Base-by-base conservation (phyloP, 2,113 vertebrate species). In the Pan paniscus region DNA sequence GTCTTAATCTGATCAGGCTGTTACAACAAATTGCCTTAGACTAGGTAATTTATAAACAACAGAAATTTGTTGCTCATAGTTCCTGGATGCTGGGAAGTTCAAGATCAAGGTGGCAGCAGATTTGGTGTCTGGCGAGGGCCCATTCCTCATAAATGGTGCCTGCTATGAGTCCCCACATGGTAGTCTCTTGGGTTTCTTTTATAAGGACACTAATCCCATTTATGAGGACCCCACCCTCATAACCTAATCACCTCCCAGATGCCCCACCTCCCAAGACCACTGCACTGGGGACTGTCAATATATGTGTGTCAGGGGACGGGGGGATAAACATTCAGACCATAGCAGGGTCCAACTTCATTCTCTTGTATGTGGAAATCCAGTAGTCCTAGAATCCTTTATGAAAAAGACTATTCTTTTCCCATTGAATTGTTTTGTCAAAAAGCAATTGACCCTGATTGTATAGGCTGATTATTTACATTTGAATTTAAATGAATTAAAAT, bases 401-500 rank as follows among this genome's bases (percentile, higher is more conserved):
- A 68, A 35, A 35, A 68, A 68, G 32, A 32, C 14, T 68, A 8
- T 68, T 84, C 57, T 89, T 46, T n/a, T 48, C 43, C 17, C 3
- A 57, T n/a, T 78, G 55, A 73, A 68, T 73, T 78, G 52, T 78
- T 23, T 57, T 98, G n/a, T 94, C 59, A 43, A 89, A 94, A 89
- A 73, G 52, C 35, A 94, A 0, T 86, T 94, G 14, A 43, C 76
- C 52, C 2, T 94, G 67, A 81, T 40, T 85, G 4, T 83, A 22
- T 89, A 67, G 46, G 4, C 8, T 91, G 8, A 48, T 83, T 84
- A 72, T 90, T 97, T 48, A 64, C 93, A 79, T 90, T 52, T 93
- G 55, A 75, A 70, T 90, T 93, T 89, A 97, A 84, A 48, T 85
- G 75, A 80, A 75, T 79, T 50, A 46, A 84, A 87, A 73, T 92